Evolutionary conservation across 2,888 invertebrate species (phyloP), one percentile per base, ranked within the genome.

Genomic region (Holacanthella duospinosa): DNA sequence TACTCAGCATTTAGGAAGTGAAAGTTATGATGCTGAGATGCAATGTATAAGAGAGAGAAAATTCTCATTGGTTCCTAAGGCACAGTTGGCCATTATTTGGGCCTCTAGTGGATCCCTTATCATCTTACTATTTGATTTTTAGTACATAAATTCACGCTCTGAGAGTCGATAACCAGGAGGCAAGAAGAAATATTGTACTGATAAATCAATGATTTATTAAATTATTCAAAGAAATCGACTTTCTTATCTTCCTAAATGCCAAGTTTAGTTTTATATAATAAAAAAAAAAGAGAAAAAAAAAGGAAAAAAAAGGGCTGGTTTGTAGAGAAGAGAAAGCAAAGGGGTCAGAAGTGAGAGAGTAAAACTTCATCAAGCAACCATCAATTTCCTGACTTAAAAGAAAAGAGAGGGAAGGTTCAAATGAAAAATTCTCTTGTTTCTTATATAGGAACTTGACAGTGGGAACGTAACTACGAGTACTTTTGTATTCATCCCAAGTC

Each of bases 401-500:
- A 44, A 44, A 16, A 25, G 27, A 6, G 43, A 2, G 36, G 2
- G 27, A n/a, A 44, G 26, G 16, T 9, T 26, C 4, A 9, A n/a
- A 19, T 19, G 19, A n/a, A 29, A 57, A 57, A 19, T 19, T 28
- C n/a, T 9, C 36, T 58, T 29, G 3, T 26, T 24, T 56, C 43
- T 55, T 53, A 79, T 79, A 64, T 82, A 90, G 89, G 88, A 87
- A 79, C 84, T 87, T 59, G 86, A 88, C 78, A 83, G 83, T 75
- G 88, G 88, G 81, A 89, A 89, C 82, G 76, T 78, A 68, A 89
- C 86, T 64, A 81, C 89, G 74, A 91, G 90, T 80, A 87, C 90
- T 75, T 82, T 92, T 74, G 86, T 87, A 73, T 86, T 89, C 77
- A 85, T 86, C 73, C 91, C 92, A 64, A 83, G 84, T 73, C 87